Conservation (phyloP, 2,888 invertebrate genomes). For the Thymelicus lineola region DNA sequence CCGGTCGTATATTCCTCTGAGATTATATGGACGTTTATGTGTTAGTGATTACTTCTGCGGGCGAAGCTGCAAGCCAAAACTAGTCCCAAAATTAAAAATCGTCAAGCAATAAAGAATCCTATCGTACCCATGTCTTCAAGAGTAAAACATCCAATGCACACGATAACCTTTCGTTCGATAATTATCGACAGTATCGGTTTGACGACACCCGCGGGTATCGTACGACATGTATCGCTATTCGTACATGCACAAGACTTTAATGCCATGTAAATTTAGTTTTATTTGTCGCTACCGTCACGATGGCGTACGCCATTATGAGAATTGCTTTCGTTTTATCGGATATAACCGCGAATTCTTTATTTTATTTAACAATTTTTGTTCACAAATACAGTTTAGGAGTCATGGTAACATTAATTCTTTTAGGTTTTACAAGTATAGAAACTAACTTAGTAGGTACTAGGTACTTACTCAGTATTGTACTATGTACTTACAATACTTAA, state of each 20-base stretch:
- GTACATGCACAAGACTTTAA: conserved; percentile 43
- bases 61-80: too few relatives aligned
- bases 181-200: conserved; percentile 58
- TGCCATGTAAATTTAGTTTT: conserved; percentile 70
- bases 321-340: conserved; percentile 63
- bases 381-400: too few relatives aligned
- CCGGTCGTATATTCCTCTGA: too few relatives aligned
- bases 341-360: background rate
- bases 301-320: conserved; percentile 58
- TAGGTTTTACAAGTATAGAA: too few relatives aligned
- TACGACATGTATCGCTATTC: conserved; percentile 48
- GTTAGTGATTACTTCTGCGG: too few relatives aligned
- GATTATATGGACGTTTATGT: too few relatives aligned
- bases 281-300: conserved; percentile 56
- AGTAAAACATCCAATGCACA: conserved; percentile 29
- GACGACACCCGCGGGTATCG: conserved; percentile 69
- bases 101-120: conserved; percentile 42
- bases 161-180: conserved; percentile 61
- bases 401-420: too few relatives aligned
- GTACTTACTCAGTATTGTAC: too few relatives aligned
- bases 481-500: too few relatives aligned
- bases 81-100: too few relatives aligned
- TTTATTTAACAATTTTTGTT: too few relatives aligned
- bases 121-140: conserved; percentile 44
- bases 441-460: too few relatives aligned